phyloP scores from a whole-genome alignment of 2,113 vertebrate genomes.

The Alligator mississippiensis region DNA sequence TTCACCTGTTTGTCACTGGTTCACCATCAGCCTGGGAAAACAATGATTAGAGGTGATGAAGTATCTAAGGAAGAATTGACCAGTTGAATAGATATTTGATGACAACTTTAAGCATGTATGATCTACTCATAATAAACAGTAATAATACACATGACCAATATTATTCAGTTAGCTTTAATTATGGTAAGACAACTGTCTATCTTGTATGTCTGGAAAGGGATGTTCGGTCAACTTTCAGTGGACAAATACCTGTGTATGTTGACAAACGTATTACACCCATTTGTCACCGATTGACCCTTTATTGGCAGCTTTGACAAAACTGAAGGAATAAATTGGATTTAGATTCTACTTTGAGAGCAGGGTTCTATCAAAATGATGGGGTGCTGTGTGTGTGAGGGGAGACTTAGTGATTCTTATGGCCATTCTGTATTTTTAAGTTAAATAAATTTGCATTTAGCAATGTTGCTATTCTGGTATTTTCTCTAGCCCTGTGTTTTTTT shows the following conservation, averaged over 20 bases:
- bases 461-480: neutral
- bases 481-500: neutral
- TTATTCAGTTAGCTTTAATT: no score
- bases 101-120: neutral
- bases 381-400: neutral
- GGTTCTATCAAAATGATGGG: neutral
- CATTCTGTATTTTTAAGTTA: neutral
- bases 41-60: neutral
- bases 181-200: neutral
- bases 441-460: neutral
- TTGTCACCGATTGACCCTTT: neutral
- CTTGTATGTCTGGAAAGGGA: slow-evolving; percentile 21
- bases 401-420: neutral
- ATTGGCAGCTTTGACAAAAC: neutral
- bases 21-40: neutral
- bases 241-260: slow-evolving; percentile 17
- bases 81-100: slow-evolving; percentile 37
- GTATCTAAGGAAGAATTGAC: slow-evolving; percentile 5
- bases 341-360: neutral
- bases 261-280: neutral
- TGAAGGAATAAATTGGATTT: neutral
- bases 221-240: neutral
- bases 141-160: no score
- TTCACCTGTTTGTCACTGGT: slow-evolving; percentile 1
- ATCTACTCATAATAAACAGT: neutral